Evolutionary conservation across 2,888 invertebrate species (phyloP).

Genomic region (Eucera pruinosa): DNA sequence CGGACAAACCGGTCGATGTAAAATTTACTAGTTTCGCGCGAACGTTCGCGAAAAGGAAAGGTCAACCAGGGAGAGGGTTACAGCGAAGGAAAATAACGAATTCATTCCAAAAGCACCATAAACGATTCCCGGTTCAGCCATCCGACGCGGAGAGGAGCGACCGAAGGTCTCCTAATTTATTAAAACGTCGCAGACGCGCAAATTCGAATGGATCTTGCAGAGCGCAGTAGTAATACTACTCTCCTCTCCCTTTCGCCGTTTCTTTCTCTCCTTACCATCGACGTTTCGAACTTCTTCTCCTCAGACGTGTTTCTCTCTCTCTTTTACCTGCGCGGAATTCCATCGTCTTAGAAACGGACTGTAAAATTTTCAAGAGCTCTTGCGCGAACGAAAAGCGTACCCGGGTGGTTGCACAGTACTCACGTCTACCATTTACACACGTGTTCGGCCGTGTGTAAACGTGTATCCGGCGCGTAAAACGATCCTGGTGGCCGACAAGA

Average conservation of each 20-base stretch:
- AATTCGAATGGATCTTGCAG: constrained; percentile 60
- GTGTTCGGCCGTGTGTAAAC: constrained; percentile 59
- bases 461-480: constrained; percentile 67
- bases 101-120: constrained; percentile 67
- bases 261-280: neutral
- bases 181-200: constrained; percentile 69
- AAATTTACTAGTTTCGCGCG: constrained; percentile 35
- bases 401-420: constrained; percentile 45
- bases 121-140: constrained; percentile 70
- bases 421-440: constrained; percentile 69
- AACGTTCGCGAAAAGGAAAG: constrained; percentile 31
- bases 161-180: constrained; percentile 66
- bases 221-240: too few relatives aligned
- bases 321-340: constrained; percentile 31
- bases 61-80: constrained; percentile 31
- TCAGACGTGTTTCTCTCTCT: constrained; percentile 8
- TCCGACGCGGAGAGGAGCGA: constrained; percentile 31
- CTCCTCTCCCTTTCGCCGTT: too few relatives aligned
- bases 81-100: constrained; percentile 58
- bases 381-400: constrained; percentile 54
- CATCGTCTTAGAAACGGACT: constrained; percentile 60
- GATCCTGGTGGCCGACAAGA: constrained; percentile 49
- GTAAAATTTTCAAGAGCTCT: constrained; percentile 67
- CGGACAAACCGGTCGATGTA: constrained; percentile 34
- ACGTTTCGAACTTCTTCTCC: too few relatives aligned